These are phyloP conservation scores for Tachystola acroxantha DNA, from an alignment of 2,888 invertebrate species.

Conservation along the genomic window DNA sequence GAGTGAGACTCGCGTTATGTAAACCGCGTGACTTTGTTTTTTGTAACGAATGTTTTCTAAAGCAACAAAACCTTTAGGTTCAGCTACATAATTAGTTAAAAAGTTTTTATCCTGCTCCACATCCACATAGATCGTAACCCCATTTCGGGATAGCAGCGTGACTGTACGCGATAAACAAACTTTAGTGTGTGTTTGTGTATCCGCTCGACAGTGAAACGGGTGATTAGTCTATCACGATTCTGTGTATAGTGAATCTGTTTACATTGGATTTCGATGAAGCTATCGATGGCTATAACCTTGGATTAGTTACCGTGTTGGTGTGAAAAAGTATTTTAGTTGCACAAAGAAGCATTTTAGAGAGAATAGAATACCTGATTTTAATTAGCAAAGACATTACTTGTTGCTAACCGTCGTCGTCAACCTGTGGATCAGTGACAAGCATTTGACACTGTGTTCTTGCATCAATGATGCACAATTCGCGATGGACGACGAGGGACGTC, in stretches of 20 bases:
- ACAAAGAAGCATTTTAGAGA: no score
- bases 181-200: slow-evolving; percentile 30
- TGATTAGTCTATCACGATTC: slow-evolving; percentile 21
- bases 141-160: slow-evolving; percentile 30
- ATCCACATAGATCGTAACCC: slow-evolving; percentile 42
- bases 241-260: slow-evolving; percentile 24
- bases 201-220: slow-evolving; percentile 19
- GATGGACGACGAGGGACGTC: slow-evolving; percentile 68
- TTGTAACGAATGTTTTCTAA: no score
- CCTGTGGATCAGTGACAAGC: slow-evolving; percentile 11
- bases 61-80: no score
- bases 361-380: no score
- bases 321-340: no score
- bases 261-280: slow-evolving; percentile 12
- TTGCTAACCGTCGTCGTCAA: no score
- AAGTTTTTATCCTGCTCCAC: no score
- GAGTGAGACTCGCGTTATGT: slow-evolving; percentile 29
- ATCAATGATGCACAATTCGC: slow-evolving; percentile 31
- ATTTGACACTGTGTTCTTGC: slow-evolving; percentile 8
- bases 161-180: slow-evolving; percentile 41
- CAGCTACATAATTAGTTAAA: not conserved
- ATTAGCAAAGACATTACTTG: no score
- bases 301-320: not conserved
- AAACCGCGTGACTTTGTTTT: slow-evolving; percentile 3
- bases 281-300: slow-evolving; percentile 12